phyloP scores from a whole-genome alignment of 1,140 invertebrate species.

The Adoxophyes honmai region DNA sequence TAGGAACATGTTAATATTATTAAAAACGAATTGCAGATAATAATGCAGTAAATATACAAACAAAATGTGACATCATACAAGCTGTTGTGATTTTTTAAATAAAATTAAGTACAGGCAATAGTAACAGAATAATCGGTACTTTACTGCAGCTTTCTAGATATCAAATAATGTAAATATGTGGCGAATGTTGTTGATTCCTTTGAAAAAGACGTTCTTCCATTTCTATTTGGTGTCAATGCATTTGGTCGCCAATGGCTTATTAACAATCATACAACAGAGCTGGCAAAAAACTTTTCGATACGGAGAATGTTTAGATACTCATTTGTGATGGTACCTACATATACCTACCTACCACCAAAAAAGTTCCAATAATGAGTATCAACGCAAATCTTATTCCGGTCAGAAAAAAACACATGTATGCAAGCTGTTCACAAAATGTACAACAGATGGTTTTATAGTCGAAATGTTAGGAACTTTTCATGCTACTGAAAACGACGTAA shows the following conservation, averaged over 20 bases:
- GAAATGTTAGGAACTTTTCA: constrained; percentile 23
- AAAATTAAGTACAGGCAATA: neutral
- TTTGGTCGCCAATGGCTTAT: neutral
- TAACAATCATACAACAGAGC: neutral
- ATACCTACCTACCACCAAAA: too few species aligned
- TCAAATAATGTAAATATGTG: neutral
- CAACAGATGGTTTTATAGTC: constrained; percentile 35
- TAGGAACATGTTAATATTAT: neutral
- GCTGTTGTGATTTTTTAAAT: neutral
- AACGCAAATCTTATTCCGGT: constrained; percentile 40
- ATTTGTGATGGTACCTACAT: too few species aligned
- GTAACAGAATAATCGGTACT: neutral
- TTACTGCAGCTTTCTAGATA: neutral
- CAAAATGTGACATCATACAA: neutral
- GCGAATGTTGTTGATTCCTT: neutral
- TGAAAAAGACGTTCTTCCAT: neutral
- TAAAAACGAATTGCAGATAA: too few species aligned
- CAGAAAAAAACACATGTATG: constrained; percentile 36
- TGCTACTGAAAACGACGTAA: neutral
- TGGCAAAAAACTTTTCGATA: neutral
- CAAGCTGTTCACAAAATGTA: constrained; percentile 41
- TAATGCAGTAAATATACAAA: too few species aligned
- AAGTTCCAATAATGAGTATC: constrained; percentile 43
- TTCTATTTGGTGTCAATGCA: neutral
- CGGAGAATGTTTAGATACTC: neutral